phyloP scores from a whole-genome alignment of 2,113 vertebrate species.

The Vulpes lagopus region DNA sequence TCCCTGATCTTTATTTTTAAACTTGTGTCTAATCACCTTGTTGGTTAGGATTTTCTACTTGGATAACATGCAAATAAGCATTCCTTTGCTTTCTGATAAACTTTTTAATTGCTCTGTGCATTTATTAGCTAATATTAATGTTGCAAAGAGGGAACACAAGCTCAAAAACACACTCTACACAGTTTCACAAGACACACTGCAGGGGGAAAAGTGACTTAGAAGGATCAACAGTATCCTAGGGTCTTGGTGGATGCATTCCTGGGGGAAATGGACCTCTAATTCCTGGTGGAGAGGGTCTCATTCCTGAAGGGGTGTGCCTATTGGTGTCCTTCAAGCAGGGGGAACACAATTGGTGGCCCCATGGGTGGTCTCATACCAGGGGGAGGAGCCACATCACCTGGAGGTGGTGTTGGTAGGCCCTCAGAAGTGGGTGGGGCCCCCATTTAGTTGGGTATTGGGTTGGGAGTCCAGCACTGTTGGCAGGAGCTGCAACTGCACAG shows the following conservation, averaged over 20 bases:
- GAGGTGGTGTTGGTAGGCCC: slow-evolving; percentile 95
- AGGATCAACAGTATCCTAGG: neutral
- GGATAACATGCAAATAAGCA: neutral
- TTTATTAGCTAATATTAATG: neutral
- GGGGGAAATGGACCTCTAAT: slow-evolving; percentile 98
- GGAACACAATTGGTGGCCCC: slow-evolving; percentile 87
- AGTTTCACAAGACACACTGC: neutral
- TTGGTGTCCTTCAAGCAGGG: slow-evolving; percentile 73
- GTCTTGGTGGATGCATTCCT: neutral
- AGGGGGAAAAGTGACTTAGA: neutral
- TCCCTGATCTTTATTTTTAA: neutral
- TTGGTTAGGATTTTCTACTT: slow-evolving; percentile 10
- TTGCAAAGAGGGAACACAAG: neutral
- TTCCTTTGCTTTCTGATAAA: neutral
- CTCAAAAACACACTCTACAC: neutral
- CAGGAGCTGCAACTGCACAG: slow-evolving; percentile 93
- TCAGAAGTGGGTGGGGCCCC: slow-evolving; percentile 93
- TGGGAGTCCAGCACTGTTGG: slow-evolving; percentile 95
- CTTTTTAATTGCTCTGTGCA: neutral
- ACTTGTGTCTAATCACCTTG: neutral
- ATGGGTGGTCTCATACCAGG: slow-evolving; percentile 96
- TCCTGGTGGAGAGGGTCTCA: slow-evolving; percentile 97
- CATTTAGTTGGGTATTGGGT: slow-evolving; percentile 95
- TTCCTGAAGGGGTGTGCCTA: slow-evolving; percentile 97
- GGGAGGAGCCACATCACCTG: slow-evolving; percentile 98